Evolutionary conservation across 2,888 invertebrate genomes (phyloP).

Genomic region (Pristionchus maxplancki): DNA sequence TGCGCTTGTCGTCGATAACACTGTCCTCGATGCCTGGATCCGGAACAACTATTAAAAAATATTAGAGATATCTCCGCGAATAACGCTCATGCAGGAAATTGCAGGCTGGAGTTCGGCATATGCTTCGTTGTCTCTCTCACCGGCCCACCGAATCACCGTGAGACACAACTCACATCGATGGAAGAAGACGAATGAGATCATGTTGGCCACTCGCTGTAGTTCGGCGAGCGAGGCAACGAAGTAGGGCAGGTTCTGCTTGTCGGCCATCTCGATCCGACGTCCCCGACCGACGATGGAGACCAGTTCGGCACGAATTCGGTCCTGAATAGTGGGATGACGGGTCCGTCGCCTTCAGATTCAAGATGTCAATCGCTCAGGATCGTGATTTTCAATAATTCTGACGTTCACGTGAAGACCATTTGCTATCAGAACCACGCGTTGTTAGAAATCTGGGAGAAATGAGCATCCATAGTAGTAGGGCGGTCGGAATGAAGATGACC

Average conservation of each 20-base stretch:
- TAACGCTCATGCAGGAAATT: no score
- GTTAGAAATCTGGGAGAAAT: no score
- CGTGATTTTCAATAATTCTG: no score
- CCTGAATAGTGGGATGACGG: no score
- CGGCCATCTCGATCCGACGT: slow-evolving; percentile 56
- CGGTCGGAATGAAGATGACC: slow-evolving; percentile 69
- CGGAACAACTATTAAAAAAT: background rate
- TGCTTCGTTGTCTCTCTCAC: no score
- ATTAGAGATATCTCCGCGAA: no score
- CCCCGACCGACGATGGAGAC: slow-evolving; percentile 54
- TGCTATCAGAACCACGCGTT: slow-evolving; percentile 62
- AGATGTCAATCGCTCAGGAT: no score
- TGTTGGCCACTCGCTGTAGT: slow-evolving; percentile 58
- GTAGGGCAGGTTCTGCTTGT: slow-evolving; percentile 52
- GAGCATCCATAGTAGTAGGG: slow-evolving; percentile 56
- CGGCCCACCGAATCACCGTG: no score
- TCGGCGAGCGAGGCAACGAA: background rate
- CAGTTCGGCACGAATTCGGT: slow-evolving; percentile 60
- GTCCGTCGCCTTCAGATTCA: no score
- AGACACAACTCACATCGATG: slow-evolving; percentile 40
- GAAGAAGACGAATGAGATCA: slow-evolving; percentile 54
- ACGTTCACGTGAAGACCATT: no score
- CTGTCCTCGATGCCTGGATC: slow-evolving; percentile 54
- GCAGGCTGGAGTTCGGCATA: no score
- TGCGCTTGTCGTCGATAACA: slow-evolving; percentile 45